Evolutionary conservation across 2,888 invertebrate genomes (phyloP).

Genomic region (Pimpla rufipes): DNA sequence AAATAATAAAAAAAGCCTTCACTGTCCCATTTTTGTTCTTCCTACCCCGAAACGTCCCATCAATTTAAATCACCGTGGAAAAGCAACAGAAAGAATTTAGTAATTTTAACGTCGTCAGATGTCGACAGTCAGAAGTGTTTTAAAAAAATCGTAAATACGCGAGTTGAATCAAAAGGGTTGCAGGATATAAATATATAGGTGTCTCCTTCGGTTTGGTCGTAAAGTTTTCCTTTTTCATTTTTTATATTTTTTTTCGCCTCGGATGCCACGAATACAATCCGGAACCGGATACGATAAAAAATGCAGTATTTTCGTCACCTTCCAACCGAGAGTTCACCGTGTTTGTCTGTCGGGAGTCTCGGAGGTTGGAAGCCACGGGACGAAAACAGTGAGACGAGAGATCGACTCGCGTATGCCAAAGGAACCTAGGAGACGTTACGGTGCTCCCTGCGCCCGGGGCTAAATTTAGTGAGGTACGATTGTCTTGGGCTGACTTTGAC

Average conservation of each 20-base stretch:
- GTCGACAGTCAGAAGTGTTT: constrained; percentile 15
- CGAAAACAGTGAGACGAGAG: constrained; percentile 45
- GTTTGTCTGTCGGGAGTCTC: neutral
- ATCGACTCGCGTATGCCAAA: constrained; percentile 33
- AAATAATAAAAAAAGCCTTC: neutral
- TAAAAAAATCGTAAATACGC: constrained; percentile 54
- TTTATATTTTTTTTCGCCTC: constrained; percentile 29
- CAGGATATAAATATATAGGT: neutral
- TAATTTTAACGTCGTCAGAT: constrained; percentile 47
- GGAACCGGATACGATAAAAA: constrained; percentile 53
- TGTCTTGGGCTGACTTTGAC: constrained; percentile 60
- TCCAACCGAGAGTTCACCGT: neutral
- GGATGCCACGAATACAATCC: constrained; percentile 46
- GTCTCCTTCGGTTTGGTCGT: constrained; percentile 32
- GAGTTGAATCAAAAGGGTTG: constrained; percentile 50
- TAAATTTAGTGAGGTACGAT: constrained; percentile 64
- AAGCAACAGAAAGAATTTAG: constrained; percentile 41
- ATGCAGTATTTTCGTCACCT: constrained; percentile 56
- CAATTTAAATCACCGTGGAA: constrained; percentile 46
- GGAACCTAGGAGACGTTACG: constrained; percentile 16
- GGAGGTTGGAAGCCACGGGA: neutral
- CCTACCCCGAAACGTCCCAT: constrained; percentile 37
- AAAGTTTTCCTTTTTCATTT: constrained; percentile 23
- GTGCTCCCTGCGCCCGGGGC: constrained; percentile 50
- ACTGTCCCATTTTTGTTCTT: neutral